Evolutionary conservation across 2,113 vertebrate species (phyloP).

Genomic region (Tenrec ecaudatus): DNA sequence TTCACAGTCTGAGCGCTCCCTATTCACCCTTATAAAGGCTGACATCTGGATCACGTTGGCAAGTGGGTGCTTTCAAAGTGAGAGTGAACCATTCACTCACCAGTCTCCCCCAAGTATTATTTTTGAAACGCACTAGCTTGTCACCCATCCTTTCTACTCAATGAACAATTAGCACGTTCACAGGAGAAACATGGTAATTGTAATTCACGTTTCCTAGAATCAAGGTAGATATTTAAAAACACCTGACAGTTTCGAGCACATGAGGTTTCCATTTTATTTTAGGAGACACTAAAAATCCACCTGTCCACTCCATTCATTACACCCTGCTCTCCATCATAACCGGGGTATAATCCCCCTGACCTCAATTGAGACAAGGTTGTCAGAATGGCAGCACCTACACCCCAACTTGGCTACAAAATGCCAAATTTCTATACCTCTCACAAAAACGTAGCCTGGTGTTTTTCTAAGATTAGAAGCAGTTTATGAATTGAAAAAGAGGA

Average conservation of each 20-base stretch:
- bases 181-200: constrained; percentile 65
- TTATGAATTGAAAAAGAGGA: constrained; percentile 72
- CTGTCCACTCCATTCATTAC: constrained; percentile 77
- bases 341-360: constrained; percentile 69
- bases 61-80: constrained; percentile 62
- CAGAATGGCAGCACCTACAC: constrained; percentile 54
- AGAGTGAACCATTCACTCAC: constrained; percentile 52
- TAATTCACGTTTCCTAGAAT: constrained; percentile 76
- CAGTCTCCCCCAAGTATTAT: constrained; percentile 11
- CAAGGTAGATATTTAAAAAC: constrained; percentile 78
- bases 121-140: constrained; percentile 14
- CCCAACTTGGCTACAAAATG: constrained; percentile 59
- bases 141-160: constrained; percentile 40
- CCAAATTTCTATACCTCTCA: constrained; percentile 64
- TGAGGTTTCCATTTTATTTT: constrained; percentile 79
- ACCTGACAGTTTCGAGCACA: constrained; percentile 65
- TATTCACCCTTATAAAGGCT: constrained; percentile 40
- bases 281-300: constrained; percentile 78
- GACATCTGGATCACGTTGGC: constrained; percentile 73
- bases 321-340: constrained; percentile 69
- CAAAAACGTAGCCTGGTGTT: constrained; percentile 66
- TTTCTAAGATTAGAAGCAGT: constrained; percentile 73
- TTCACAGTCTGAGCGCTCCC: constrained; percentile 20
- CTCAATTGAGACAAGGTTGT: constrained; percentile 74
- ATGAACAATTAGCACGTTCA: constrained; percentile 68